Percentiles rank a stretch among this genome's conserved stretches.
Conservation (phyloP, 2,888 invertebrate species). For the Drosophila atroscutellata region DNA sequence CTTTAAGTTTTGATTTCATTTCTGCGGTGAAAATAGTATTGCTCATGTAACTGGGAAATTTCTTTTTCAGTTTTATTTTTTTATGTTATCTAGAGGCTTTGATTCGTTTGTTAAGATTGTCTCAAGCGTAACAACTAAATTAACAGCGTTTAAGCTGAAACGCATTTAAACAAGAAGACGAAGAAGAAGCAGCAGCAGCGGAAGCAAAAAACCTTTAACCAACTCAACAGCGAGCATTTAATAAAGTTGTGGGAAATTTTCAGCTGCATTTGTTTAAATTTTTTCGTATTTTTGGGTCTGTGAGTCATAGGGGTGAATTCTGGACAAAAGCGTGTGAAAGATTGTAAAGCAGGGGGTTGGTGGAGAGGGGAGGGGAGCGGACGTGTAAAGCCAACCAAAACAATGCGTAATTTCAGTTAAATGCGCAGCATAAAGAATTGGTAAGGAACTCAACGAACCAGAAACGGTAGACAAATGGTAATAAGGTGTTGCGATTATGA, state of each 20-base stretch:
- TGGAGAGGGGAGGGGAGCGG: background rate
- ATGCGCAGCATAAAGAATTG: constrained; percentile 23
- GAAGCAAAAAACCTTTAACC: constrained; percentile 6
- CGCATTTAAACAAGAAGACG: constrained; percentile 48
- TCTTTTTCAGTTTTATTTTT: constrained; percentile 18
- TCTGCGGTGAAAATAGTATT: constrained; percentile 50
- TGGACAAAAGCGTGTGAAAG: constrained; percentile 47
- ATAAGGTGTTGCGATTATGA: background rate
- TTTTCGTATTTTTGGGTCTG: constrained; percentile 17
- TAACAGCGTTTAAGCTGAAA: constrained; percentile 74
- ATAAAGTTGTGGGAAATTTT: constrained; percentile 44
- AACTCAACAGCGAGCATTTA: constrained; percentile 3
- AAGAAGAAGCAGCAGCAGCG: constrained; percentile 1
- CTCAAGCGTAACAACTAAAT: constrained; percentile 77
- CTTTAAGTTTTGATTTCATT: constrained; percentile 31
- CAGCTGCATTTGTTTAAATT: constrained; percentile 20
- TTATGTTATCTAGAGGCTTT: constrained; percentile 43
- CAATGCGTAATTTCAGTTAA: constrained; percentile 37
- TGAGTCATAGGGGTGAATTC: constrained; percentile 48
- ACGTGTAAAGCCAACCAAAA: background rate
- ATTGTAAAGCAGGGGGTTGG: background rate
- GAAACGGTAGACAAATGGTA: background rate
- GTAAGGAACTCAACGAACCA: constrained; percentile 3
- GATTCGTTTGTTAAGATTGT: constrained; percentile 32
- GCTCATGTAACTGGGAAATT: constrained; percentile 56